These are phyloP conservation scores for Daphoenositta chrysoptera DNA, from an alignment of 2,113 vertebrate species.

Conservation along the genomic window DNA sequence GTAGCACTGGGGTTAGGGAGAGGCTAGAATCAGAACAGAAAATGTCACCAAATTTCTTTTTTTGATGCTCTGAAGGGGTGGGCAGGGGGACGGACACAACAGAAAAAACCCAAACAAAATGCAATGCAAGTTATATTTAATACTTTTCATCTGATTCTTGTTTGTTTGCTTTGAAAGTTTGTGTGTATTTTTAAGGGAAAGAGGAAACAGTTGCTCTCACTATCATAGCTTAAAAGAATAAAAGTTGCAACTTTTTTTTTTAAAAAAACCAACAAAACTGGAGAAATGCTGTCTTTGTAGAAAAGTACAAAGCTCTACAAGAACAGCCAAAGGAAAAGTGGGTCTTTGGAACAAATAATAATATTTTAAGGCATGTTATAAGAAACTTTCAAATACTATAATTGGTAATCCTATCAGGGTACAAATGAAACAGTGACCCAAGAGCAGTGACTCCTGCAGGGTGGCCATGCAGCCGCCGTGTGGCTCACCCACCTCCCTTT, in stretches of 20 bases:
- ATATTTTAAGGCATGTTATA: constrained; percentile 79
- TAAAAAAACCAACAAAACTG: not conserved
- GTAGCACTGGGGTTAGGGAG: constrained; percentile 39
- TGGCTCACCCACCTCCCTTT: not conserved
- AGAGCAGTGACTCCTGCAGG: not conserved
- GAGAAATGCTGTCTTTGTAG: constrained; percentile 51
- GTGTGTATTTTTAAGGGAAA: constrained; percentile 5
- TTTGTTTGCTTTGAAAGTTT: not conserved
- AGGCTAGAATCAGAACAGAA: constrained; percentile 52
- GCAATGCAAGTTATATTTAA: not conserved
- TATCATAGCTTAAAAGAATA: constrained; percentile 64
- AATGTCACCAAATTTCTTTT: constrained; percentile 19
- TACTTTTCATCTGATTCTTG: constrained; percentile 47
- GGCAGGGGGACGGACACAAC: not conserved
- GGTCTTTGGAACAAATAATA: constrained; percentile 84
- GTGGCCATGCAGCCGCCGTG: not conserved
- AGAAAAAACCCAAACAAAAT: not conserved
- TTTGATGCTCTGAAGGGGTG: not conserved
- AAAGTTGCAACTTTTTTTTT: constrained; percentile 29
- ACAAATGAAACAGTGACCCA: constrained; percentile 37
- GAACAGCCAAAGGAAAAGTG: constrained; percentile 69
- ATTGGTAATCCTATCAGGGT: constrained; percentile 62
- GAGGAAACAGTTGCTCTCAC: constrained; percentile 67
- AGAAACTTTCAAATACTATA: constrained; percentile 61
- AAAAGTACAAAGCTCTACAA: constrained; percentile 59